Evolutionary conservation across 2,888 invertebrate species (phyloP), one percentile per base, ranked within the genome.

Genomic region (Acanthacorydalis orientalis): DNA sequence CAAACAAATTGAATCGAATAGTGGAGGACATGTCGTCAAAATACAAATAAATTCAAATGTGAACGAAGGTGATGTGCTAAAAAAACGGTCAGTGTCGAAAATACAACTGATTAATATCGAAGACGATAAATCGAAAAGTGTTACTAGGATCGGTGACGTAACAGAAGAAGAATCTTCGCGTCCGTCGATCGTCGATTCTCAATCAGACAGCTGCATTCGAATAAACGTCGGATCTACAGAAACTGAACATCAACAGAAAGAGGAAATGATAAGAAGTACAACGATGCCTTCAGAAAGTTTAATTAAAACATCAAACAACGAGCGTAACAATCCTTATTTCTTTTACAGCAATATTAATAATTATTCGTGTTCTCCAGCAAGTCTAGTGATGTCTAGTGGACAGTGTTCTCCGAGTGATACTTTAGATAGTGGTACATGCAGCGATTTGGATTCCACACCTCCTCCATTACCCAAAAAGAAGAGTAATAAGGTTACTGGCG

Each of bases 321-420:
- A 62, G 55, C 54, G 55, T 51, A 51, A 57, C 54, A 55, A 54
- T 54, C 52, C 55, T 47, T 57, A 59, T 54, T 80, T 80, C 58
- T 80, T 76, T 56, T 80, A 77, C 62, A 75, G 71, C 53, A 68
- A 75, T 7, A 23, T 23, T 4, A 23, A 23, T 23, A 23, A 23
- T 23, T 78, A 72, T 54, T 68, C 67, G 50, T 70, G 69, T 55
- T 69, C 69, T 8, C 67, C 73, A 55, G 64, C 68, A 7, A 69
- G 67, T 51, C 71, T 71, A 66, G 68, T 80, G 48, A 81, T 83
- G 75, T 79, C 83, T 44, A 84, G 83, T 59, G 86, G 86, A 1
- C 86, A 87, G 59, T 83, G 83, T 58, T 86, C 86, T 32, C 85
- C 86, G 1, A 83, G 80, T 57, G 86, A 86, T 58, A 86, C 85